These are phyloP conservation scores for Lacanobia oleracea DNA, from an alignment of 2,888 invertebrate genomes.

Conservation along the genomic window DNA sequence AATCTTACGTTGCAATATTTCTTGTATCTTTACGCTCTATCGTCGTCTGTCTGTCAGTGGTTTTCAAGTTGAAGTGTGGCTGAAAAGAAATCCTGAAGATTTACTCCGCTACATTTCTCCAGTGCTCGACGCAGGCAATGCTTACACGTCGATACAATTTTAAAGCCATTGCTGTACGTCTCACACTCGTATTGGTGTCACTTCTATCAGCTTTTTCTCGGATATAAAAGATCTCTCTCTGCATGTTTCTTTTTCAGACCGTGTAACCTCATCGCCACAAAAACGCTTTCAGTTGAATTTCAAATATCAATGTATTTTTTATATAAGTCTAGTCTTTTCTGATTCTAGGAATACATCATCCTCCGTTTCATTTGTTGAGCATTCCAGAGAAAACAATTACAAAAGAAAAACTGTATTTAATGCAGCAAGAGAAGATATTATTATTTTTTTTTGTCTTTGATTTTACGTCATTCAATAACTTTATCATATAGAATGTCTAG, in stretches of 20 bases:
- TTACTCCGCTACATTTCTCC: constrained; percentile 53
- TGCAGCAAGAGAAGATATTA: not conserved
- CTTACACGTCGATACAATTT: constrained; percentile 41
- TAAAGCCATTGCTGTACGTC: constrained; percentile 20
- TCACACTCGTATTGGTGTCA: constrained; percentile 15
- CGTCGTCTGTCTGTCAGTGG: constrained; percentile 27
- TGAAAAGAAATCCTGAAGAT: constrained; percentile 45
- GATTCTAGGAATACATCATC: not conserved
- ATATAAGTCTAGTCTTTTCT: too few relatives aligned
- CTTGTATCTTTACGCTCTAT: constrained; percentile 26
- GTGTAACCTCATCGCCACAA: not conserved
- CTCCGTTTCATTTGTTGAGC: constrained; percentile 8
- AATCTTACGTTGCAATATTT: constrained; percentile 51
- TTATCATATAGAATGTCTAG: constrained; percentile 23
- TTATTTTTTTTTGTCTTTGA: too few relatives aligned
- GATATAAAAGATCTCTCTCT: not conserved
- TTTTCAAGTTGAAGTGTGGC: constrained; percentile 38
- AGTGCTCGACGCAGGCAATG: constrained; percentile 25
- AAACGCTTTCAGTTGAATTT: not conserved
- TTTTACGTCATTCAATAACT: constrained; percentile 22
- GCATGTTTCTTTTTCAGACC: not conserved
- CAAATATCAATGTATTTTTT: not conserved
- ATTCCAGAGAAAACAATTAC: constrained; percentile 15
- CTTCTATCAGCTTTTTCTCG: not conserved
- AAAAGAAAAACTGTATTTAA: constrained; percentile 13